Percentiles rank a stretch among this genome's conserved stretches.
These are phyloP conservation scores for Apis mellifera DNA, from an alignment of 1,140 invertebrate genomes.

Conservation along the genomic window Amel_HAv3.1 CM009934.2:13050501-13051000, in stretches of 20 bases:
- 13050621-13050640: constrained; percentile 36
- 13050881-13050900: neutral
- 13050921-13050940: too few relatives aligned
- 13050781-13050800: constrained; percentile 64
- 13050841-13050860: constrained; percentile 67
- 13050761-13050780: constrained; percentile 64
- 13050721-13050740: constrained; percentile 20
- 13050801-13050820: constrained; percentile 74
- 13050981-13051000: too few relatives aligned
- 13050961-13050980: too few relatives aligned
- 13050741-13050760: constrained; percentile 49
- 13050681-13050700: constrained; percentile 33
- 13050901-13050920: too few relatives aligned
- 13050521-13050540: neutral
- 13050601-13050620: constrained; percentile 59
- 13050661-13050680: constrained; percentile 41
- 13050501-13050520: neutral
- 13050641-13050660: constrained; percentile 47
- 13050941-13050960: too few relatives aligned
- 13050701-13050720: constrained; percentile 63
- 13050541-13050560: constrained; percentile 32
- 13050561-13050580: constrained; percentile 23
- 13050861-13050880: constrained; percentile 30
- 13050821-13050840: constrained; percentile 71
- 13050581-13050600: constrained; percentile 70